These are phyloP conservation scores for Zaprionus bogoriensis DNA, from an alignment of 2,888 invertebrate genomes.

Conservation along the genomic window DNA sequence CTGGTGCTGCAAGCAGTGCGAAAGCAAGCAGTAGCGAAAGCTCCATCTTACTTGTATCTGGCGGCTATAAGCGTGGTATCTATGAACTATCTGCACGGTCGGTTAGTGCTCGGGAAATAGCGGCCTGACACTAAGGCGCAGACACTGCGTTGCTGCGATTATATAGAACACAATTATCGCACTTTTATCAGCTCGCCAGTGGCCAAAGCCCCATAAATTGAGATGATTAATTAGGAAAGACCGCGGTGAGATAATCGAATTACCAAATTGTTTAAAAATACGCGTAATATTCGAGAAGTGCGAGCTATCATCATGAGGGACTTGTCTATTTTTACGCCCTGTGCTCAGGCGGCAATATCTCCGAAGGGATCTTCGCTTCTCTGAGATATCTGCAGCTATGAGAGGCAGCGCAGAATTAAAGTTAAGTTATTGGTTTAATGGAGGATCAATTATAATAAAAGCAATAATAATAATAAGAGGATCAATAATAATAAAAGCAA, in stretches of 20 bases:
- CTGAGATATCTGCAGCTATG: too few species aligned
- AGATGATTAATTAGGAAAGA: conserved; percentile 15
- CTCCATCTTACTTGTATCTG: too few species aligned
- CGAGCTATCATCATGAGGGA: neutral
- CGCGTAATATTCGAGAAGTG: neutral
- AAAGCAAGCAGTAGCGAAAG: too few species aligned
- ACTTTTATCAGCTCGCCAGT: neutral
- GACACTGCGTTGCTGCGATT: neutral
- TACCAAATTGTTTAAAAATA: conserved; percentile 19
- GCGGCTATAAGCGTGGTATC: too few species aligned
- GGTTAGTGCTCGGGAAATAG: neutral
- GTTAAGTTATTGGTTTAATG: too few species aligned
- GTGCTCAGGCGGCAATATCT: neutral
- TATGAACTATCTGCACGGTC: too few species aligned
- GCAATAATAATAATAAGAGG: too few species aligned
- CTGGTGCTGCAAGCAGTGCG: neutral
- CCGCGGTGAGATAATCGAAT: conserved; percentile 10
- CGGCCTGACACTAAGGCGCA: neutral
- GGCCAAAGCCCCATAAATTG: conserved; percentile 4
- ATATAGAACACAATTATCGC: conserved; percentile 1
- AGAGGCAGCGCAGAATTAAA: too few species aligned
- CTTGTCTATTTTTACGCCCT: conserved; percentile 1
- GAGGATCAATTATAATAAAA: too few species aligned
- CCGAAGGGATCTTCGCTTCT: neutral
- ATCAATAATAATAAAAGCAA: too few species aligned